Base-by-base conservation (phyloP, 2,888 invertebrate genomes). In the Eutolmus rufibarbis region DNA sequence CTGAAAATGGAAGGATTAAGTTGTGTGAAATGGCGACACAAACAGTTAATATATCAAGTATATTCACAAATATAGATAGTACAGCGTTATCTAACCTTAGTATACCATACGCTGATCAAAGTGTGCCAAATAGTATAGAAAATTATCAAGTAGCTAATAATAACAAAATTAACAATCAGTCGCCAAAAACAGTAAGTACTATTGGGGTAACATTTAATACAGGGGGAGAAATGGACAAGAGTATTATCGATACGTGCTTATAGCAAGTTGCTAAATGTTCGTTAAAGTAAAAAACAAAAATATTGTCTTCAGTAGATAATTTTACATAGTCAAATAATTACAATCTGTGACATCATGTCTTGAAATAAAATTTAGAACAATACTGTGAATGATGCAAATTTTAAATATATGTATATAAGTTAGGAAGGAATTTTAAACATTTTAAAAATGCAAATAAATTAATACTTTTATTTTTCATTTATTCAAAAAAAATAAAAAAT, bases 11-110 rank as follows among this genome's bases (percentile, higher is more conserved):
- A 0, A 91, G 91, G 89, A 89, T 91, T 66, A 92, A 92, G 79
- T 90, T 92, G 23, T 92, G 92, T 87, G 93, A 93, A 89, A 93
- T 93, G 91, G 93, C 93, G 76, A 93, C 93, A 7, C 93, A 93
- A 90, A 93, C 93, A 2, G 91, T 93, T 34, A 90, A 91, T 46
- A 90, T 92, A 86, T 91, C 92, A 46, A 92, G 91, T 88, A 91
- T 93, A 86, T 91, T 93, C 88, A 91, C 92, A 8, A 91, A 91
- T 86, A 88, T 92, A 88, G 92, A 92, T 88, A 89, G 87, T 88
- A 87, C 88, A 14, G 87, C 88, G 23, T 87, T 90, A 46, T 90
- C 89, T 31, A 87, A 78, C 19, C 37, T 43, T 8, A 51, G 56
- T 43, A 91, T 92, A 89, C 92, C 92, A 87, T 92, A 91, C 89